phyloP scores from a whole-genome alignment of 2,888 invertebrate species.

The Athrips mouffetella region DNA sequence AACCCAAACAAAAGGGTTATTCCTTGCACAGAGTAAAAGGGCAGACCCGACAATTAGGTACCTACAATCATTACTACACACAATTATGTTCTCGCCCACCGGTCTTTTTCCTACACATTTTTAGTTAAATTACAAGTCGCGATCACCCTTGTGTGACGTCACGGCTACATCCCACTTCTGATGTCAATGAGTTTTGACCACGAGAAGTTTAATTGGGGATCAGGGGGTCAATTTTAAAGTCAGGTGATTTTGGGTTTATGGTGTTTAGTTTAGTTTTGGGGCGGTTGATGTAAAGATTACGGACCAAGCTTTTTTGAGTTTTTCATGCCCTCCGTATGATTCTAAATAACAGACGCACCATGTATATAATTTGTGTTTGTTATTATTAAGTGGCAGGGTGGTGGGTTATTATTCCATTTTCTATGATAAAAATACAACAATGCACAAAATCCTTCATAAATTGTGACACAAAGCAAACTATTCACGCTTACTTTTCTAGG shows the following conservation, averaged over 20 bases:
- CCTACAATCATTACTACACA: slow-evolving; percentile 74
- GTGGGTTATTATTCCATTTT: no score
- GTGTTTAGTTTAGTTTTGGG: no score
- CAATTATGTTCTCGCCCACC: slow-evolving; percentile 68
- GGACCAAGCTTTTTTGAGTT: no score
- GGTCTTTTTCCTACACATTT: slow-evolving; percentile 73
- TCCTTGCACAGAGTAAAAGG: slow-evolving; percentile 68
- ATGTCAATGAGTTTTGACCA: slow-evolving; percentile 13
- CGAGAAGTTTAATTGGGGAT: slow-evolving; percentile 10
- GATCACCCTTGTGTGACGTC: slow-evolving; percentile 46
- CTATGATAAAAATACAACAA: no score
- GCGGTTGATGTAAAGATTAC: no score
- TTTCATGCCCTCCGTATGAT: no score
- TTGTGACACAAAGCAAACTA: background rate
- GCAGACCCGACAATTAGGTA: slow-evolving; percentile 70
- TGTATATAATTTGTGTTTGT: no score
- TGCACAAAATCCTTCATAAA: no score
- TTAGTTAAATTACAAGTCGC: slow-evolving; percentile 64
- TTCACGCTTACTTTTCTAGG: background rate
- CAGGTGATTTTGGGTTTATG: background rate
- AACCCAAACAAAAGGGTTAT: slow-evolving; percentile 35
- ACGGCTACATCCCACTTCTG: slow-evolving; percentile 17
- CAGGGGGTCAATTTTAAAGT: slow-evolving; percentile 8
- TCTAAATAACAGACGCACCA: no score
- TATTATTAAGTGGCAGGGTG: no score